Evolutionary conservation across 2,888 invertebrate species (phyloP).

Genomic region (Acheta domesticus): DNA sequence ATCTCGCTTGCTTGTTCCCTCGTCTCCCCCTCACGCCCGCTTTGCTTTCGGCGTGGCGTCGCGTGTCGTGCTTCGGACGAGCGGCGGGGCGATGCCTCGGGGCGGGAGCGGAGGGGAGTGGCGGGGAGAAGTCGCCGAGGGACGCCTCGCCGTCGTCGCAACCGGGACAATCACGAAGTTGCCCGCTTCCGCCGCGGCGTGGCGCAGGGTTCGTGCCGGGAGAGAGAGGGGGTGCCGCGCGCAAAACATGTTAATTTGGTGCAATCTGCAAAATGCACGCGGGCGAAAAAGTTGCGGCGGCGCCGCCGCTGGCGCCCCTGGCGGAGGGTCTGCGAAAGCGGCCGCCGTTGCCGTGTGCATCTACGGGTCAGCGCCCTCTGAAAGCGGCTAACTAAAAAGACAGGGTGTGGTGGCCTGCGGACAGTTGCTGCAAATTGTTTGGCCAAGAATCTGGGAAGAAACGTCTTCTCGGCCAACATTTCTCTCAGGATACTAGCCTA

Average conservation of each 20-base stretch:
- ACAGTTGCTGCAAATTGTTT: too few species aligned
- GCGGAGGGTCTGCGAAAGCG: too few species aligned
- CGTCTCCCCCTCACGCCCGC: background rate
- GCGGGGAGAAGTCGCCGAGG: background rate
- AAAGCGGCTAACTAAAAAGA: too few species aligned
- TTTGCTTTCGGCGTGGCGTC: background rate
- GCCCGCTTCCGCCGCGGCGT: background rate
- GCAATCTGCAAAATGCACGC: conserved; percentile 8
- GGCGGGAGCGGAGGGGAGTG: background rate
- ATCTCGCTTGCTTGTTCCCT: background rate
- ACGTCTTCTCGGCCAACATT: too few species aligned
- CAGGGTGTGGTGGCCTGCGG: too few species aligned
- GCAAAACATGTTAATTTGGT: conserved; percentile 18
- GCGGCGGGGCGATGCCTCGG: too few species aligned
- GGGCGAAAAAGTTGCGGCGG: too few species aligned
- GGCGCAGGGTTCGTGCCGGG: background rate
- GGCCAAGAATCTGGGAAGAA: too few species aligned
- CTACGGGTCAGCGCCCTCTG: too few species aligned
- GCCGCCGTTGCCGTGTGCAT: too few species aligned
- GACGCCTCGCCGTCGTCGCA: background rate
- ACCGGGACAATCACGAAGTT: conserved; percentile 4
- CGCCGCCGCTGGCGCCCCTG: too few species aligned
- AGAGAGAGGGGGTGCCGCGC: background rate
- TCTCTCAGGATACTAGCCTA: too few species aligned
- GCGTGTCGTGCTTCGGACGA: background rate